Evolutionary conservation across 2,113 vertebrate genomes (phyloP), one percentile per base, ranked within the genome.

Genomic region (Siniperca chuatsi): DNA sequence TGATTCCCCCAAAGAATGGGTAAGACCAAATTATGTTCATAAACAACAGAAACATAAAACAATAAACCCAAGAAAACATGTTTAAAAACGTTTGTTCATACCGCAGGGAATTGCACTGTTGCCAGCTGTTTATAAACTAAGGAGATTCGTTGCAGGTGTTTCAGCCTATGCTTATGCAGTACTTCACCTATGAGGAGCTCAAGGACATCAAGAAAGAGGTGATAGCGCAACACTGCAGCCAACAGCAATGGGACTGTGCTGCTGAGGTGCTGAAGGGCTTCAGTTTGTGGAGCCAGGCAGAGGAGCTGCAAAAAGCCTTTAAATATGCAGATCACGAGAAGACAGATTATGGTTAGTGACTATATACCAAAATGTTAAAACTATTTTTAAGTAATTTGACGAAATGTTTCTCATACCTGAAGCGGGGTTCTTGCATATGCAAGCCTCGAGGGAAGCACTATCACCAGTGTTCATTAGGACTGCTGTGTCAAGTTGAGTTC

Each of bases 161-260:
- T 87, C 98, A 99, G 96, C 98, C 98, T 54, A 98, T 99, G 98
- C 97, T 99, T 91, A 99, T 99, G 98, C 96, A 99, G 94, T 98
- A 99, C 94, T 99, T 99, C 86, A 97, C 97, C 61, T 99, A 99
- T 0, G 98, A 99, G 89, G 98, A 99, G 93, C 89, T 99, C 79
- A 99, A 99, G 94, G 98, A 97, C 92, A 99, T 99, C 90, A 99
- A 99, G 94, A 98, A 98, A 89, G 97, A 98, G 95, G 98, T 99
- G 93, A 99, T 99, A 42, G 98, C 97, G 0, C 98, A 99, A 48
- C 98, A 99, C 92, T 95, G 97, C 93, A 97, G 96, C 40, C 97
- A 97, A 46, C 97, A 97, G 88, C 90, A 83, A 2, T 86, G 85
- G 88, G 97, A 97, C 61, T 90, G 91, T n/a, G 94, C 95, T 0